These are phyloP conservation scores for Hirtodrosophila cameraria DNA, from an alignment of 2,888 invertebrate genomes.

Conservation along the genomic window DNA sequence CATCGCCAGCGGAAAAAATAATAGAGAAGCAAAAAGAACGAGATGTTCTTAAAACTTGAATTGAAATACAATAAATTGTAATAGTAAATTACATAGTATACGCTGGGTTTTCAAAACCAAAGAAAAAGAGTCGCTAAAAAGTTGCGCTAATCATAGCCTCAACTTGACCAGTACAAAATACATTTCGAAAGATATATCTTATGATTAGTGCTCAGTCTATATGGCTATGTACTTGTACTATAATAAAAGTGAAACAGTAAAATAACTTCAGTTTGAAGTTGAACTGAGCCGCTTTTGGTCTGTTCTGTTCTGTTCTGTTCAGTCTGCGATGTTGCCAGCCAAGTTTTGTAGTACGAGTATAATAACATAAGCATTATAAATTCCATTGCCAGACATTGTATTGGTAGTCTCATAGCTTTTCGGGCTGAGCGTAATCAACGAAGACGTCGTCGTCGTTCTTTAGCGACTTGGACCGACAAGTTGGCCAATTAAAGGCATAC, in stretches of 20 bases:
- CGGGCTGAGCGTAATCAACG: constrained; percentile 58
- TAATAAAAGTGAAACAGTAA: neutral
- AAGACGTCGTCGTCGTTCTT: constrained; percentile 22
- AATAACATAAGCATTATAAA: constrained; percentile 75
- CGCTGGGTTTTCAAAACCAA: no score
- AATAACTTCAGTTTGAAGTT: neutral
- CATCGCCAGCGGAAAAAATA: no score
- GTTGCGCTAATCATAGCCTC: no score
- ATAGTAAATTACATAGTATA: no score
- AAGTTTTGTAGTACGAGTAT: constrained; percentile 22
- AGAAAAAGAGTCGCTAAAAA: no score
- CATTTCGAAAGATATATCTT: no score
- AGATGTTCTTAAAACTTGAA: no score
- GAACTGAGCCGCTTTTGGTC: neutral
- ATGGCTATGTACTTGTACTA: no score
- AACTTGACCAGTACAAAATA: no score
- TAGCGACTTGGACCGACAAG: constrained; percentile 62
- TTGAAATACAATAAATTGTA: no score
- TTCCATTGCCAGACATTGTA: constrained; percentile 74
- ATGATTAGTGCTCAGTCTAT: no score
- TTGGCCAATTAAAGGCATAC: constrained; percentile 80
- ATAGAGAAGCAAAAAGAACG: no score
- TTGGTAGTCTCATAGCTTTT: constrained; percentile 31
- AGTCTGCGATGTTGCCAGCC: constrained; percentile 10
- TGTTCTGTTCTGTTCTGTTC: constrained; percentile 9